Base-by-base conservation (phyloP, 2,888 invertebrate species). In the Drosophila pseudotalamancana region DNA sequence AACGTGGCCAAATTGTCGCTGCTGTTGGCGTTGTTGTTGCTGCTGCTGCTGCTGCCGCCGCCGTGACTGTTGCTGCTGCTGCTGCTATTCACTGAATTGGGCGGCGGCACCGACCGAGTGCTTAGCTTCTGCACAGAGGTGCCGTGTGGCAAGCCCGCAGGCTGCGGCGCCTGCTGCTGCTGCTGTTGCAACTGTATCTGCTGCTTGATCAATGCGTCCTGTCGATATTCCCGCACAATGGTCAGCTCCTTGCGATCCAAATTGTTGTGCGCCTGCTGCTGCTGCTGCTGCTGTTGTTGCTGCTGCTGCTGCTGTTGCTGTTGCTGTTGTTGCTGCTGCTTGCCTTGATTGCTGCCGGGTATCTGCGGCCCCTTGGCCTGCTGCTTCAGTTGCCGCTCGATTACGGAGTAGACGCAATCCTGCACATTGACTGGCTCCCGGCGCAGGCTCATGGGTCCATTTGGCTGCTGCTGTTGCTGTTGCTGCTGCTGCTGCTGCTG, bases 351-450 rank as follows among this genome's bases (percentile, higher is more conserved):
- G 55, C n/a, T 75, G 68, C 57, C 77, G 27, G 57, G 59, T 39
- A 64, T 27, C 37, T 81, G 79, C 73, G 92, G 92, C 3, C 94
- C 93, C 62, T 93, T 92, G 67, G 94, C 94, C 62, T 93, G 92
- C 76, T 94, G 94, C 88, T 96, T 95, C 48, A 97, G 91, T 73
- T 95, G 95, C 89, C 95, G 94, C 91, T 97, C 97, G 64, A 97
- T 97, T 59, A 97, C 95, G 82, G 96, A 96, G 75, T 95, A 93
- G 90, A 97, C 95, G 56, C 97, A 94, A 90, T 97, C 97, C 75
- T 96, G 94, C 16, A 97, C 96, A 49, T 96, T 82, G 2, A 82
- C 83, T 0, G 73, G 66, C 46, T 78, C 83, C 2, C 83, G 86
- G 0, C 91, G 90, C 89, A 90, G 34, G 9, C 67, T 57, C 21